Evolutionary conservation across 1,140 invertebrate species (phyloP).

Genomic region (Drosophila bifasciata): DNA sequence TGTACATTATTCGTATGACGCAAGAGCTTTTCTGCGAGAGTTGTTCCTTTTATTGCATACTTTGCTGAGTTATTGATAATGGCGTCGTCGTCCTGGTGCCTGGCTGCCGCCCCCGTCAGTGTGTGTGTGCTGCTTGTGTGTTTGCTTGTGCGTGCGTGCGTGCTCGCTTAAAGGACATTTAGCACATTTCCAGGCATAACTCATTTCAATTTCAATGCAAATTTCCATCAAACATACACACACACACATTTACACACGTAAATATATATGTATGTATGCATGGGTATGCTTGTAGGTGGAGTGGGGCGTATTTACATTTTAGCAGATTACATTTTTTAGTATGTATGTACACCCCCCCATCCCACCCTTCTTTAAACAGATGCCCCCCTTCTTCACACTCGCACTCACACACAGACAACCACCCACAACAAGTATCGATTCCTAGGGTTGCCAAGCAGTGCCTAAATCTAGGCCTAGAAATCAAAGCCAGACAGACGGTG

Average conservation of each 20-base stretch:
- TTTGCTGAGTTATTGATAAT: slow-evolving; percentile 76
- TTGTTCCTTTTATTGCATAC: slow-evolving; percentile 76
- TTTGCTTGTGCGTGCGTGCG: slow-evolving; percentile 20
- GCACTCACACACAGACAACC: neutral
- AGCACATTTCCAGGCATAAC: slow-evolving; percentile 70
- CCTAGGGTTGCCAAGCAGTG: slow-evolving; percentile 54
- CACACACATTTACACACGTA: neutral
- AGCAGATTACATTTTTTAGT: slow-evolving; percentile 77
- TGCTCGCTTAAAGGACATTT: slow-evolving; percentile 39
- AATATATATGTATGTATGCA: slow-evolving; percentile 8
- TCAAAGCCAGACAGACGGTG: slow-evolving; percentile 50
- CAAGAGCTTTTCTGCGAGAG: slow-evolving; percentile 51
- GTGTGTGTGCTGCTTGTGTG: slow-evolving; percentile 7
- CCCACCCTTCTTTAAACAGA: slow-evolving; percentile 1
- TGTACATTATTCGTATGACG: slow-evolving; percentile 45
- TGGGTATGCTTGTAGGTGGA: slow-evolving; percentile 12
- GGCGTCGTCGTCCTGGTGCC: slow-evolving; percentile 15
- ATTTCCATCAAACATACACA: slow-evolving; percentile 41
- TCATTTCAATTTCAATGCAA: slow-evolving; percentile 79
- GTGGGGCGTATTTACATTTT: slow-evolving; percentile 66
- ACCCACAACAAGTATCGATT: slow-evolving; percentile 76
- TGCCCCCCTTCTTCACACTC: slow-evolving; percentile 9
- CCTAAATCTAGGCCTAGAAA: slow-evolving; percentile 56
- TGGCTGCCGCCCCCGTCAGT: too few relatives aligned
- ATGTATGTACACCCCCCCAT: slow-evolving; percentile 19